Conservation (phyloP, 2,888 invertebrate species). For the Agrotis puta region DNA sequence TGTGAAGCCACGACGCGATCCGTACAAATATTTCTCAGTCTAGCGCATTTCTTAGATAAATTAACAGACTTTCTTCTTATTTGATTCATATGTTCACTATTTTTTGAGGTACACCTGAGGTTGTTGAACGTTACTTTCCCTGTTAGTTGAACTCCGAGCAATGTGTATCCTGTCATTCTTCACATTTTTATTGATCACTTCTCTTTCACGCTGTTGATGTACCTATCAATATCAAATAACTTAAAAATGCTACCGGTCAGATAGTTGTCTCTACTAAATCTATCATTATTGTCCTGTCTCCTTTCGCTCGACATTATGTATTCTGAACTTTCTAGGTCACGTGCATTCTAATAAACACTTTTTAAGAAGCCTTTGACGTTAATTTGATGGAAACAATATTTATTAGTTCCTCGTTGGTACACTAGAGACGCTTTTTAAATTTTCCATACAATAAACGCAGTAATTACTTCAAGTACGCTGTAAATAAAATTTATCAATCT, state of each 20-base stretch:
- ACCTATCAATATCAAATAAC: too few species aligned
- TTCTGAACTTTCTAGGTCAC: neutral
- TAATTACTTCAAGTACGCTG: too few species aligned
- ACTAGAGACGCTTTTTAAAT: too few species aligned
- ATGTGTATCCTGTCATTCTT: neutral
- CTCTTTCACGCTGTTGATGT: too few species aligned
- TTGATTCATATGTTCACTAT: neutral
- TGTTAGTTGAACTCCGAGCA: neutral
- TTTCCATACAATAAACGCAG: too few species aligned
- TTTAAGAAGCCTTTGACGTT: neutral
- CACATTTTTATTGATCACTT: neutral
- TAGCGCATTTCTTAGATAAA: conserved; percentile 10
- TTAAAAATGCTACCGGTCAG: neutral
- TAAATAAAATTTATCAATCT: too few species aligned
- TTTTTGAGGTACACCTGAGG: too few species aligned
- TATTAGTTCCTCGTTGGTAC: too few species aligned
- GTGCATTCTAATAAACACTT: neutral
- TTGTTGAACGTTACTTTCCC: too few species aligned
- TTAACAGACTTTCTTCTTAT: conserved; percentile 13
- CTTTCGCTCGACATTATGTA: neutral
- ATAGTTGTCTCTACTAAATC: neutral
- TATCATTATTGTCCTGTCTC: neutral
- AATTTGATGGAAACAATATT: too few species aligned
- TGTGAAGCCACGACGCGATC: conserved; percentile 12
- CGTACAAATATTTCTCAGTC: conserved; percentile 31